Base-by-base conservation (phyloP, 2,113 vertebrate genomes). In the Ivindomyrus marchei region DNA sequence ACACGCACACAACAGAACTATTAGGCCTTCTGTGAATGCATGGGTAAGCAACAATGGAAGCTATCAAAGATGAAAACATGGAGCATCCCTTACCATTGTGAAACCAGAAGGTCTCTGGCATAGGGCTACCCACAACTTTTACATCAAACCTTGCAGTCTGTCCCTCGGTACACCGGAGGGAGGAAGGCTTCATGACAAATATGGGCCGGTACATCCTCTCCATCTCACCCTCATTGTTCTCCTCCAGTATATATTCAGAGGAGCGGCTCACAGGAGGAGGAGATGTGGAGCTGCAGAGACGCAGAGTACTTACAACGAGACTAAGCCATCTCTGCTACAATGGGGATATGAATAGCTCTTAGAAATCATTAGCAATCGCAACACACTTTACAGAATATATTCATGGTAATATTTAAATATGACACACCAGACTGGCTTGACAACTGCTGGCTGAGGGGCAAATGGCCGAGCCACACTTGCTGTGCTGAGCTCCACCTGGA, bases 41-140 rank as follows among this genome's bases (percentile, higher is more conserved):
- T 42, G 74, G 36, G 36, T 42, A 42, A 80, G 74, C 36, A 80
- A 80, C 31, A 80, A 80, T 80, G 31, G 17, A 80, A 39, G 36
- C 36, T 85, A 47, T 85, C 1, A 85, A 85, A 85, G 45, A 47
- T 47, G 3, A 85, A 45, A 84, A 84, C 42, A 84, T 3, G 42
- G 7, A 45, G 39, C 83, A 85, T 85, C 17, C 85, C 94, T 92
- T 94, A 99, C 98, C 98, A 31, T 99, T 97, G 91, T 98, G 98
- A 95, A 99, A 99, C 98, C 98, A 99, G 91, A 97, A 97, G 0
- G 98, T 99, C 91, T 99, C 98, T 1, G 98, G 98, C 98, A 99
- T 99, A 11, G 98, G 98, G 93, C 98, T 97, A 89, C 98, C 98
- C 42, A 99, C 98, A 87, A 99, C 98, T 92, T 99, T 99, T 91